Conservation (phyloP, 2,888 invertebrate species). For the Thysanoteuthis rhombus region DNA sequence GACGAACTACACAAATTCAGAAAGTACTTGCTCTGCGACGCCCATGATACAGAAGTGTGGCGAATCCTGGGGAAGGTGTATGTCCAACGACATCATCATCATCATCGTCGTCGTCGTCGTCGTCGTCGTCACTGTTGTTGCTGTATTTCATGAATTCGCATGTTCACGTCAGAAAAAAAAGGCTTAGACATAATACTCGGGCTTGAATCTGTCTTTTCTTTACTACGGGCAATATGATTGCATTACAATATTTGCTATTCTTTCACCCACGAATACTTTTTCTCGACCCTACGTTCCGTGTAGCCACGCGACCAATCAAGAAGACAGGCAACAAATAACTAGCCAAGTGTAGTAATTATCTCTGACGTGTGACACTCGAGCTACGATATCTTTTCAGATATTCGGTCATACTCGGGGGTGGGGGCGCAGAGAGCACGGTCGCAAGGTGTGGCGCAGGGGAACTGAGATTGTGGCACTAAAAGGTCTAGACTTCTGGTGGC, state of each 20-base stretch:
- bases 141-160: too few relatives aligned
- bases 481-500: neutral
- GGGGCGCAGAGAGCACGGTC: neutral
- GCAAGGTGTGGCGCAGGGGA: neutral
- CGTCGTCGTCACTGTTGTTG: too few relatives aligned
- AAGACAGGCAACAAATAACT: neutral
- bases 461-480: neutral
- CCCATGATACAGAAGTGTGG: too few relatives aligned
- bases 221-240: neutral
- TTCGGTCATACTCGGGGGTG: neutral
- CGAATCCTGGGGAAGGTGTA: too few relatives aligned
- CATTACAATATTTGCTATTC: neutral
- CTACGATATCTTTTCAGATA: neutral
- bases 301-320: neutral
- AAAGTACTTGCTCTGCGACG: too few relatives aligned
- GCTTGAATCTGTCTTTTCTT: neutral
- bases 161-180: too few relatives aligned
- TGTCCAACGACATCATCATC: too few relatives aligned
- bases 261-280: neutral
- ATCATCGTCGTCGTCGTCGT: too few relatives aligned
- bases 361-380: constrained; percentile 12
- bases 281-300: neutral
- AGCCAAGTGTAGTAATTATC: neutral
- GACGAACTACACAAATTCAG: too few relatives aligned
- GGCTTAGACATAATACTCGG: too few relatives aligned